Percentiles rank a stretch among this genome's conserved stretches.
Evolutionary conservation across 30 jellyfish, hydroid and myxozoan species (phyloP).

Genomic region (Sanderia malayensis): DNA sequence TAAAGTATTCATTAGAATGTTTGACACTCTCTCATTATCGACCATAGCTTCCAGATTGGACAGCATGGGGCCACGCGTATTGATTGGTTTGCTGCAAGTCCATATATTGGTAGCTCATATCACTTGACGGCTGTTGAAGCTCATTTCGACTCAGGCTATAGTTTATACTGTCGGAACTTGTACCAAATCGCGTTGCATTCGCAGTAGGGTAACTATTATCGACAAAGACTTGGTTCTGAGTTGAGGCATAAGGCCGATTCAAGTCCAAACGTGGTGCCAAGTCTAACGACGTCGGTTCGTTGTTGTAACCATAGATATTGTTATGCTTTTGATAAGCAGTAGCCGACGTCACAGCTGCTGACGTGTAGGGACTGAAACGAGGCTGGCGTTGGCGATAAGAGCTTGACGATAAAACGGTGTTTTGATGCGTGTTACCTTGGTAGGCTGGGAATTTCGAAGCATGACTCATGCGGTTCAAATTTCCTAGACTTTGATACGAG

Average conservation of each 20-base stretch:
- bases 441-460: conserved; percentile 20
- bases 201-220: conserved; percentile 29
- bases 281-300: conserved; percentile 13
- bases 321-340: conserved; percentile 48
- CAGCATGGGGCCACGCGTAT: conserved; percentile 48
- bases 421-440: conserved; percentile 22
- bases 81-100: conserved; percentile 59
- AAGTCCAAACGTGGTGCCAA: conserved; percentile 35
- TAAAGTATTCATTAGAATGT: neutral
- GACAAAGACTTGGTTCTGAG: conserved; percentile 3
- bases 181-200: conserved; percentile 32
- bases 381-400: conserved; percentile 49
- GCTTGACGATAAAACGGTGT: conserved; percentile 17
- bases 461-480: conserved; percentile 19
- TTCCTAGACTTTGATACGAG: neutral
- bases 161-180: conserved; percentile 29
- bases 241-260: conserved; percentile 20
- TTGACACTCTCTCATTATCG: conserved; percentile 8
- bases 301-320: conserved; percentile 26
- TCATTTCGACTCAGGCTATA: conserved; percentile 25
- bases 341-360: conserved; percentile 52
- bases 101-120: conserved; percentile 42
- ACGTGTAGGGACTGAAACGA: conserved; percentile 52
- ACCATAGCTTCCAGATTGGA: conserved; percentile 34
- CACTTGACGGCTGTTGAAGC: conserved; percentile 31